Base-by-base conservation (phyloP, 2,797 vertebrate species). In the Esox lucius region DNA sequence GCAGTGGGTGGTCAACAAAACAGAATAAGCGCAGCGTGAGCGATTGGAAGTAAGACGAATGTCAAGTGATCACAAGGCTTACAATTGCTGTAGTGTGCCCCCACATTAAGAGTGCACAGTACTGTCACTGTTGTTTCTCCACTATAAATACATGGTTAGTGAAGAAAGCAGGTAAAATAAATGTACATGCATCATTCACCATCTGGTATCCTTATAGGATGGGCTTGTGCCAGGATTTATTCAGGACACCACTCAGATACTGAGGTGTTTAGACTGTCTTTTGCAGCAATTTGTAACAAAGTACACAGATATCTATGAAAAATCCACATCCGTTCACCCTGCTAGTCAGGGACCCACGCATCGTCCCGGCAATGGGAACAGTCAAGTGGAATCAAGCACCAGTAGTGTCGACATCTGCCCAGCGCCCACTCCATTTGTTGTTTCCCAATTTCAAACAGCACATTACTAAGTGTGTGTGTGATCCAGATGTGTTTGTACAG, bases 181-280 rank as follows among this genome's bases (percentile, higher is more conserved):
- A 28, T 8, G 31, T 33, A 71, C 51, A 71, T 71, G 26, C 69
- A 71, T 5, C 26, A 56, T 56, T 56, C 17, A 39, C 48, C 69
- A n/a, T 33, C 69, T 56, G 26, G n/a, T 71, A 56, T 56, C 42
- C 11, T 9, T 48, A 22, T 71, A 71, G 19, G 46, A 51, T 15
- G 24, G 22, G 13, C 46, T n/a, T 9, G 7, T 31, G 69, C 69
- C 26, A 46, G 67, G 35, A 7, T 35, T 24, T 68, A 68, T 42
- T 24, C 39, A 39, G 39, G 8, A 49, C 68, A 51, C 42, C 42
- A 17, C 24, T 49, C 42, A 70, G 24, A 71, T 59, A 2, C 51
- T n/a, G 11, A n/a, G n/a, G n/a, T n/a, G n/a, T n/a, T n/a, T n/a
- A 5, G 51, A 5, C 31, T 35, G 48, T 31, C 12, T 71, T 4